Conservation (phyloP, 1,140 invertebrate species). For the Conus ventricosus region DNA sequence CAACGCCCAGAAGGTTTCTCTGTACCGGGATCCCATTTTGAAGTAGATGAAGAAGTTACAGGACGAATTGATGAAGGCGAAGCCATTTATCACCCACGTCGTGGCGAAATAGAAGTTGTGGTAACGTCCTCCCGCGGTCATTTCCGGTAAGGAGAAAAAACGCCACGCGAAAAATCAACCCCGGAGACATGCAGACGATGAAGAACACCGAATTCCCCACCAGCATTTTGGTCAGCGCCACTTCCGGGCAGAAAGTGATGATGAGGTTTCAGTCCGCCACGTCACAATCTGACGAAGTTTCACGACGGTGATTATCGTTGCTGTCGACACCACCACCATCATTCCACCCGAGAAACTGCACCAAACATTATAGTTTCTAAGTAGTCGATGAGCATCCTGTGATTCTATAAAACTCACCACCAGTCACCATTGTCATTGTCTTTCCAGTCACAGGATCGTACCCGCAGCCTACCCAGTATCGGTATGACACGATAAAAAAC, state of each 20-base stretch:
- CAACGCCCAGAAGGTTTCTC: too few species aligned
- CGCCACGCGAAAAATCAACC: not conserved
- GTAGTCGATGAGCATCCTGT: not conserved
- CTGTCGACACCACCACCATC: not conserved
- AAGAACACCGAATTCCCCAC: slow-evolving; percentile 5
- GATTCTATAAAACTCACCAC: not conserved
- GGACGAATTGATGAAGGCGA: too few species aligned
- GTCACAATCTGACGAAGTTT: not conserved
- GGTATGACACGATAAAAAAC: too few species aligned
- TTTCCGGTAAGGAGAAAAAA: not conserved
- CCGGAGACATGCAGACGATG: slow-evolving; percentile 1
- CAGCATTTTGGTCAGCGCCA: slow-evolving; percentile 24
- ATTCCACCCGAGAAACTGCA: too few species aligned
- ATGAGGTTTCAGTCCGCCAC: not conserved
- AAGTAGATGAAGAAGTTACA: too few species aligned
- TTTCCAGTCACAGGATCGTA: not conserved
- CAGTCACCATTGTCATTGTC: not conserved
- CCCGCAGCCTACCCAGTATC: not conserved
- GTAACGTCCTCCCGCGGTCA: not conserved
- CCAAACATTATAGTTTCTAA: not conserved
- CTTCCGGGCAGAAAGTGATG: not conserved
- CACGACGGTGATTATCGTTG: not conserved
- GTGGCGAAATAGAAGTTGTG: not conserved
- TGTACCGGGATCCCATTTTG: too few species aligned
- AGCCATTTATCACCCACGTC: too few species aligned